Evolutionary conservation across 1,140 invertebrate species (phyloP).

Genomic region (Halesus radiatus): DNA sequence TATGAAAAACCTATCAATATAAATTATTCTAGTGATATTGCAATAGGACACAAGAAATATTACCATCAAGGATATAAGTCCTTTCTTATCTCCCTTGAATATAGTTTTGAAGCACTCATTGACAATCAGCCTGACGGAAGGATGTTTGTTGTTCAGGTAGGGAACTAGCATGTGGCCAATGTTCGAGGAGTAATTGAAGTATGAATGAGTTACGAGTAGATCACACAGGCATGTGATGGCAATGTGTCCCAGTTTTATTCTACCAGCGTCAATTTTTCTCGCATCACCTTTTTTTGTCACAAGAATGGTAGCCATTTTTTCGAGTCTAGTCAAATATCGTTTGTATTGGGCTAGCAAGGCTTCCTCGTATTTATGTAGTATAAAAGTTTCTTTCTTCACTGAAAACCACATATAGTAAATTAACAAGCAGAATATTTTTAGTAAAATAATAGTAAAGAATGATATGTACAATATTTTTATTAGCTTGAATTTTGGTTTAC

Average conservation of each 20-base stretch:
- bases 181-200: constrained; percentile 95
- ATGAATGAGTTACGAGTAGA: constrained; percentile 83
- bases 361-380: constrained; percentile 87
- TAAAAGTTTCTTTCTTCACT: constrained; percentile 85
- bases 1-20: no score
- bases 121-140: constrained; percentile 73
- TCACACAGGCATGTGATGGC: constrained; percentile 86
- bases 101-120: constrained; percentile 77
- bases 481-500: constrained; percentile 42
- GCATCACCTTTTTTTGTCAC: constrained; percentile 75
- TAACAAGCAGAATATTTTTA: no score
- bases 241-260: constrained; percentile 75
- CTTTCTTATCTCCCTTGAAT: constrained; percentile 87
- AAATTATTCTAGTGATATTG: no score
- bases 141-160: constrained; percentile 78
- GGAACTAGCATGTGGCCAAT: constrained; percentile 88
- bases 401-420: constrained; percentile 7
- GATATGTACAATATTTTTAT: no score
- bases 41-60: constrained; percentile 46
- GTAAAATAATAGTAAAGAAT: no score
- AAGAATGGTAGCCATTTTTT: constrained; percentile 79
- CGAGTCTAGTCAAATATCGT: constrained; percentile 88
- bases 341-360: constrained; percentile 88
- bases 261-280: constrained; percentile 61
- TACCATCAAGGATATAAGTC: constrained; percentile 87